Conservation (phyloP, 1,140 invertebrate genomes). For the Drosophila malerkotliana region DNA sequence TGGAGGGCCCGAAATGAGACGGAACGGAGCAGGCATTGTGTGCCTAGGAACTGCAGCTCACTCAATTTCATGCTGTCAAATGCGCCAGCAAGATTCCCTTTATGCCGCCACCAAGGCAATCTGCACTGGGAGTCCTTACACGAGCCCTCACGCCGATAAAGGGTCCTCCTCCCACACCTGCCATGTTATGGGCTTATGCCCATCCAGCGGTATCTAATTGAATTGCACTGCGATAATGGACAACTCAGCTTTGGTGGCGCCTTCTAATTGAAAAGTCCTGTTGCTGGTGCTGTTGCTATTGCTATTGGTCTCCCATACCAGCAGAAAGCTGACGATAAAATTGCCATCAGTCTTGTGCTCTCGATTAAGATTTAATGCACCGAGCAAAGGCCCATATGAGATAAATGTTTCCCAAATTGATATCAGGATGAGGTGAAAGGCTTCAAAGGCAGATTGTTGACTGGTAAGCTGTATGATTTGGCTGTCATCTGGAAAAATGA, state of each 20-base stretch:
- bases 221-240: slow-evolving; percentile 68
- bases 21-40: slow-evolving; percentile 20
- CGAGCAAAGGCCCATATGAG: slow-evolving; percentile 4
- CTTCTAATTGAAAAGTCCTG: slow-evolving; percentile 64
- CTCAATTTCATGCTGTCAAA: slow-evolving; percentile 78
- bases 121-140: slow-evolving; percentile 6
- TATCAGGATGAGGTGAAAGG: neutral
- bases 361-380: slow-evolving; percentile 19
- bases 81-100: slow-evolving; percentile 23
- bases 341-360: slow-evolving; percentile 30
- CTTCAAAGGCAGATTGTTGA: neutral
- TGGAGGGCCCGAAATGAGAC: slow-evolving; percentile 42
- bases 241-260: slow-evolving; percentile 27
- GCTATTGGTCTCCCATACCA: neutral
- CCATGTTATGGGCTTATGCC: slow-evolving; percentile 11
- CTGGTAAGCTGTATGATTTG: slow-evolving; percentile 15
- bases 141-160: neutral
- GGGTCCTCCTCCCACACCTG: neutral
- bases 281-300: slow-evolving; percentile 12
- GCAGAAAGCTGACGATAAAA: slow-evolving; percentile 41
- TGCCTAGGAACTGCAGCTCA: slow-evolving; percentile 60
- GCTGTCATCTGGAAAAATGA: slow-evolving; percentile 23
- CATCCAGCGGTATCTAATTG: slow-evolving; percentile 62
- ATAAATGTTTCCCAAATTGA: slow-evolving; percentile 33
- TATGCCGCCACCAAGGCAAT: slow-evolving; percentile 2